Evolutionary conservation across 2,888 invertebrate genomes (phyloP).

Genomic region (Torymus texanus): DNA sequence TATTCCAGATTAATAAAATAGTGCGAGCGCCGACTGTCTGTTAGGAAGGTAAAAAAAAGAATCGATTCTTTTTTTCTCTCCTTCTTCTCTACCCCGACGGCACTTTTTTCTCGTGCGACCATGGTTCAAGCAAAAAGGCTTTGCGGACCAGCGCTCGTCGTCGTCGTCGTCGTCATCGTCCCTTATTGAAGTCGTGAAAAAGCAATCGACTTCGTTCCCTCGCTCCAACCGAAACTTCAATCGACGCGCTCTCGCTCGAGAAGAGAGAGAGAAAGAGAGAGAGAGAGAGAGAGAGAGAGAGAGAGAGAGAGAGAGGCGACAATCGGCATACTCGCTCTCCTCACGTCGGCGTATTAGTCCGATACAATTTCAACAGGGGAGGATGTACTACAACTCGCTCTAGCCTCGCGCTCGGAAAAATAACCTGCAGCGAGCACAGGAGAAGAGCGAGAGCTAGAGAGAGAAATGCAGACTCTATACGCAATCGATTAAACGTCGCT

Average conservation of each 20-base stretch:
- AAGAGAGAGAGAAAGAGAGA: not conserved
- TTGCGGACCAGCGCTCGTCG: too few species aligned
- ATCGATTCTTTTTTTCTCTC: too few species aligned
- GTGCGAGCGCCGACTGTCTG: not conserved
- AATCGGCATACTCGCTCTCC: conserved; percentile 15
- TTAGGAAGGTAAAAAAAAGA: too few species aligned
- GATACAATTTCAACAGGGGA: conserved; percentile 37
- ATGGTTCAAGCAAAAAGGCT: too few species aligned
- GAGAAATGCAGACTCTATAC: not conserved
- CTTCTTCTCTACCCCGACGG: too few species aligned
- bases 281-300: not conserved
- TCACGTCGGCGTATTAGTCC: conserved; percentile 43
- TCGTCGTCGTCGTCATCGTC: not conserved
- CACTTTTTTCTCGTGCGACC: too few species aligned
- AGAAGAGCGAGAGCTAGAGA: too few species aligned
- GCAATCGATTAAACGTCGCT: conserved; percentile 36
- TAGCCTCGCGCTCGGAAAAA: not conserved
- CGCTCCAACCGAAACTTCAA: conserved; percentile 31
- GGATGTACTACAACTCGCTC: not conserved
- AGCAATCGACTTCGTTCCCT: conserved; percentile 31
- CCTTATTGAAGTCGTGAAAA: conserved; percentile 47
- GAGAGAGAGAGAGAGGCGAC: not conserved
- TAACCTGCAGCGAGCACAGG: too few species aligned
- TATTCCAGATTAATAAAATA: conserved; percentile 38
- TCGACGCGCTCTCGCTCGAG: not conserved